Evolutionary conservation across 2,888 invertebrate genomes (phyloP).

Genomic region (Euzophera pinguis): DNA sequence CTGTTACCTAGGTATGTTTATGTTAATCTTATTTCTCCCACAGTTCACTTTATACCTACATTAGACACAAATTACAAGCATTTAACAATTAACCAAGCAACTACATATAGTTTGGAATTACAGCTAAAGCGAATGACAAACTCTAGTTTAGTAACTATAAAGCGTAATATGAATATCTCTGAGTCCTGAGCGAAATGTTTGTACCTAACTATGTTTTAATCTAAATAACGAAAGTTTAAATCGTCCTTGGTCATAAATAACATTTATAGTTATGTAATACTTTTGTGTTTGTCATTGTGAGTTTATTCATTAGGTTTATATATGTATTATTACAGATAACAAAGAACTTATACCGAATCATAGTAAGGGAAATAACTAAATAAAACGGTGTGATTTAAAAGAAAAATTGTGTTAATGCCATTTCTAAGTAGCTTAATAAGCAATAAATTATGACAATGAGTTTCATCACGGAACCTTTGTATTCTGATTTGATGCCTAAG

Average conservation of each 20-base stretch:
- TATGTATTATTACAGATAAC: too few species aligned
- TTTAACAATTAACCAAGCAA: neutral
- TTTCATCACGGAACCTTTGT: slow-evolving; percentile 44
- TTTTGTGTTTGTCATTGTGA: too few species aligned
- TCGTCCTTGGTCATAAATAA: too few species aligned
- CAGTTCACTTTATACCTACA: neutral
- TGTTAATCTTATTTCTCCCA: neutral
- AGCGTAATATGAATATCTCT: neutral
- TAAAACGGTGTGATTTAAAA: neutral
- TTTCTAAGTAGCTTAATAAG: slow-evolving; percentile 23
- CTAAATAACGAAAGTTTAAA: too few species aligned
- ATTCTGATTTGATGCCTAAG: slow-evolving; percentile 44
- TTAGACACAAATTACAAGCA: neutral
- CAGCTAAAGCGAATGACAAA: neutral
- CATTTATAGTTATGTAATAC: too few species aligned
- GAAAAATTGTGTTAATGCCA: neutral
- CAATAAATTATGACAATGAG: slow-evolving; percentile 39
- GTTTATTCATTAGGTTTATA: too few species aligned
- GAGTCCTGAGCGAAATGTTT: neutral
- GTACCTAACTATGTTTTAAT: neutral
- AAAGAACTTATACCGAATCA: too few species aligned
- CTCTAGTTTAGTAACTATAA: neutral
- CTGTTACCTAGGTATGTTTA: too few species aligned
- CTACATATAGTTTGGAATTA: slow-evolving; percentile 1
- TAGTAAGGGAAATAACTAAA: too few species aligned